phyloP scores from a whole-genome alignment of 30 jellyfish, hydroid and myxozoan genomes.

The Turritopsis rubra region DNA sequence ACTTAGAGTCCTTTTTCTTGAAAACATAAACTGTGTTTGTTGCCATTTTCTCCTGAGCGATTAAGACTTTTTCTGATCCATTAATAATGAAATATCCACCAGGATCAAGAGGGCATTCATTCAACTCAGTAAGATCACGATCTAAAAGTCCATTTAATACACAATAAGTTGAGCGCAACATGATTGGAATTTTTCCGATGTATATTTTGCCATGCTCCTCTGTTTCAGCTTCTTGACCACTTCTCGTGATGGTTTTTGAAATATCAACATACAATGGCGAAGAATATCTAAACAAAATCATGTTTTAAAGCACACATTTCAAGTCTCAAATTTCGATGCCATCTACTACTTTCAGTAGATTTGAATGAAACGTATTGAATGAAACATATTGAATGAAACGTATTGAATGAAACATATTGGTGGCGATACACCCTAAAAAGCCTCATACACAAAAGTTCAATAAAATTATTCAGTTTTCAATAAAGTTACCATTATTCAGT shows the following conservation, averaged over 20 bases:
- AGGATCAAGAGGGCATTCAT: slow-evolving; percentile 99
- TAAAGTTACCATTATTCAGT: too few relatives aligned
- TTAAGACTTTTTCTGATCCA: slow-evolving; percentile 99
- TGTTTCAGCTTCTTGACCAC: slow-evolving; percentile 87
- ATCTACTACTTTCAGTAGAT: too few relatives aligned
- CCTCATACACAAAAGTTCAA: too few relatives aligned
- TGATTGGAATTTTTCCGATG: slow-evolving; percentile 98
- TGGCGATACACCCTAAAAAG: too few relatives aligned
- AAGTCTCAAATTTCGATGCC: too few relatives aligned
- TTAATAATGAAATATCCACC: slow-evolving; percentile 99
- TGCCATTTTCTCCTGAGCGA: slow-evolving; percentile 99
- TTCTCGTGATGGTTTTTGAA: slow-evolving; percentile 71
- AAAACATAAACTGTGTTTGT: slow-evolving; percentile 98
- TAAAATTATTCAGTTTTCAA: too few relatives aligned
- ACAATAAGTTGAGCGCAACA: slow-evolving; percentile 97
- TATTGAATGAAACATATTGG: too few relatives aligned
- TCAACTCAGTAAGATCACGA: slow-evolving; percentile 93
- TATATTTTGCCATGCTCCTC: slow-evolving; percentile 81
- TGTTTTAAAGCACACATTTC: neutral
- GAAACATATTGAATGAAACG: neutral
- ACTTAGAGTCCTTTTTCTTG: slow-evolving; percentile 93
- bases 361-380: too few relatives aligned
- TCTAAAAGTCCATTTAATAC: slow-evolving; percentile 78
- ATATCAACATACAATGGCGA: slow-evolving; percentile 98
- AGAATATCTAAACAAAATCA: slow-evolving; percentile 59